Percentiles rank a stretch among this genome's conserved stretches.
Evolutionary conservation across 2,888 invertebrate genomes (phyloP).

Genomic region (Trissolcus brochymenae): DNA sequence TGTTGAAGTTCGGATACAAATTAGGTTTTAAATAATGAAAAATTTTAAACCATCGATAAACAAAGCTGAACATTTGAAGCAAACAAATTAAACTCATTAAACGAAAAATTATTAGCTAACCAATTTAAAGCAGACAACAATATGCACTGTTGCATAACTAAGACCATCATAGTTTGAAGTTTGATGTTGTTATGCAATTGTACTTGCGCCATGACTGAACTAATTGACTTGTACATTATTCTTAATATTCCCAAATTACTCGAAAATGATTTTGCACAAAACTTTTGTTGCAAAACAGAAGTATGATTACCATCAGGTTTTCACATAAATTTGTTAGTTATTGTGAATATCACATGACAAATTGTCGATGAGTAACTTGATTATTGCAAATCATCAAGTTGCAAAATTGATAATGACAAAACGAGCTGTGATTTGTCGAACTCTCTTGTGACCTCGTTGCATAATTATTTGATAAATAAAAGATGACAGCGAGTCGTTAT

Average conservation of each 20-base stretch:
- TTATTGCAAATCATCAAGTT: no score
- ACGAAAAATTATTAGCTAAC: no score
- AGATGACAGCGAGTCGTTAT: background rate
- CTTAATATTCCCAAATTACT: conserved; percentile 1
- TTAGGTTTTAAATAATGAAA: no score
- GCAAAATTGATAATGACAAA: no score
- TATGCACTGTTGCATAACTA: background rate
- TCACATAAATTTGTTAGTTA: conserved; percentile 1
- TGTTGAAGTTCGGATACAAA: no score
- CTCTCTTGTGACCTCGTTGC: background rate
- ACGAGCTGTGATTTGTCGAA: background rate
- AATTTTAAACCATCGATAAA: no score
- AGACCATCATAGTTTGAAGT: conserved; percentile 15
- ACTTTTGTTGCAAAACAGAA: conserved; percentile 6
- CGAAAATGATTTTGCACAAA: conserved; percentile 8
- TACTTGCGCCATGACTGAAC: background rate
- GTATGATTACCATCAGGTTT: background rate
- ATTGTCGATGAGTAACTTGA: no score
- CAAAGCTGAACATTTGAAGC: no score
- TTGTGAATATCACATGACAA: no score
- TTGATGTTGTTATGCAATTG: conserved; percentile 13
- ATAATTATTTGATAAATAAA: conserved; percentile 17
- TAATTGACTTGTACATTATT: conserved; percentile 34
- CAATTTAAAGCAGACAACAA: background rate
- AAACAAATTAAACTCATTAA: no score